Conservation (phyloP, 1,140 invertebrate genomes). For the Drosophila kurseongensis region DNA sequence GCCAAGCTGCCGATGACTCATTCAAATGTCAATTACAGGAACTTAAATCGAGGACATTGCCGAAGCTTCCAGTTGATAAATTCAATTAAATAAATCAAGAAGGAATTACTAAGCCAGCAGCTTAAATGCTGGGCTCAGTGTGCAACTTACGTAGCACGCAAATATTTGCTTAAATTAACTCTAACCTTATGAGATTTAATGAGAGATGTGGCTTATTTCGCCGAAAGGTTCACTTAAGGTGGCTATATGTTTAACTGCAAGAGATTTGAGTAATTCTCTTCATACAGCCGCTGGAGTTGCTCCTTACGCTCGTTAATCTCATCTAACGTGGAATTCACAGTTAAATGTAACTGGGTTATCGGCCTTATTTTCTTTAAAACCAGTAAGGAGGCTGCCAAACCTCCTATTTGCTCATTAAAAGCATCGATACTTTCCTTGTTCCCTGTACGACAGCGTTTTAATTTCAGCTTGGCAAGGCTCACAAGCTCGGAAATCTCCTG, state of each 20-base stretch:
- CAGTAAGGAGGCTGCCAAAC: slow-evolving; percentile 21
- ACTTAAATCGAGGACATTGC: slow-evolving; percentile 34
- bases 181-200: slow-evolving; percentile 17
- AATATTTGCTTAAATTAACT: slow-evolving; percentile 55
- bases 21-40: slow-evolving; percentile 50
- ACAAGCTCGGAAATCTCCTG: slow-evolving; percentile 23
- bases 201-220: slow-evolving; percentile 10
- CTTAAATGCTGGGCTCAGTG: slow-evolving; percentile 26
- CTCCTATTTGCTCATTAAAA: slow-evolving; percentile 21
- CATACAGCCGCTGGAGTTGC: background rate
- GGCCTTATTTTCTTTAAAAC: background rate
- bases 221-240: background rate
- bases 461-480: slow-evolving; percentile 4
- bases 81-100: slow-evolving; percentile 48
- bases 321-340: background rate
- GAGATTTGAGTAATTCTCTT: slow-evolving; percentile 4
- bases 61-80: slow-evolving; percentile 42
- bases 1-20: slow-evolving; percentile 30
- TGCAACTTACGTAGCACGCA: slow-evolving; percentile 27
- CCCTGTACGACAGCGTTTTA: slow-evolving; percentile 6
- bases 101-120: slow-evolving; percentile 19
- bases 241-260: slow-evolving; percentile 15
- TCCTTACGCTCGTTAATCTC: slow-evolving; percentile 4
- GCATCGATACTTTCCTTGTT: slow-evolving; percentile 20
- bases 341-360: slow-evolving; percentile 14